phyloP scores from a whole-genome alignment of 2,888 invertebrate species.

The Argynnis bischoffii region DNA sequence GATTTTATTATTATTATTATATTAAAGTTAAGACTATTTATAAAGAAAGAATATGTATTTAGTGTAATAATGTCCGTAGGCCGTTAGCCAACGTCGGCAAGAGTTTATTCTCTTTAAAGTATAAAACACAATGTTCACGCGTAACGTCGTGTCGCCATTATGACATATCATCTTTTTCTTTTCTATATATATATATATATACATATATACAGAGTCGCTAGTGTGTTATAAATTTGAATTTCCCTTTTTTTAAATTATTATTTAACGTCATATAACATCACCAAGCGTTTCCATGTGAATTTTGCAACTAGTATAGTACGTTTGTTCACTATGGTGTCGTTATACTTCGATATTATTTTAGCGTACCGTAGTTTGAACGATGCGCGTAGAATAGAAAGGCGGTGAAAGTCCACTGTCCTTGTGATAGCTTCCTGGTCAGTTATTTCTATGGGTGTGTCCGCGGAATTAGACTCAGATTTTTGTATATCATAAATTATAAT shows the following conservation, averaged over 20 bases:
- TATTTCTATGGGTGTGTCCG: constrained; percentile 19
- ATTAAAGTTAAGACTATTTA: too few species aligned
- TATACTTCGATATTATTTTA: constrained; percentile 21
- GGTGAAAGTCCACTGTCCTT: constrained; percentile 47
- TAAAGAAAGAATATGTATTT: too few species aligned
- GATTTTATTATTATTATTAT: too few species aligned
- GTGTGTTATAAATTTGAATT: too few species aligned
- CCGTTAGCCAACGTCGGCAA: too few species aligned
- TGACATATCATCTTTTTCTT: too few species aligned
- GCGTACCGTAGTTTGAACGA: constrained; percentile 31
- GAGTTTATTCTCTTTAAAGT: too few species aligned
- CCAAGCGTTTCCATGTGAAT: background rate
- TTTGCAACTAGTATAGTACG: background rate
- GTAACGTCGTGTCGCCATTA: too few species aligned
- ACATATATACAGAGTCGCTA: too few species aligned
- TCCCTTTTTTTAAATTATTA: background rate
- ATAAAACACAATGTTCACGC: too few species aligned
- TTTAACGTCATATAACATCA: background rate
- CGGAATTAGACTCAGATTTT: constrained; percentile 11
- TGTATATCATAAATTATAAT: constrained; percentile 13
- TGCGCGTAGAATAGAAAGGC: constrained; percentile 69
- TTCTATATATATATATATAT: too few species aligned
- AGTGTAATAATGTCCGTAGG: too few species aligned
- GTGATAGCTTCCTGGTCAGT: constrained; percentile 40
- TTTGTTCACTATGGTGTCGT: background rate